Base-by-base conservation (phyloP, 2,888 invertebrate genomes). In the Orchesellides sinensis region DNA sequence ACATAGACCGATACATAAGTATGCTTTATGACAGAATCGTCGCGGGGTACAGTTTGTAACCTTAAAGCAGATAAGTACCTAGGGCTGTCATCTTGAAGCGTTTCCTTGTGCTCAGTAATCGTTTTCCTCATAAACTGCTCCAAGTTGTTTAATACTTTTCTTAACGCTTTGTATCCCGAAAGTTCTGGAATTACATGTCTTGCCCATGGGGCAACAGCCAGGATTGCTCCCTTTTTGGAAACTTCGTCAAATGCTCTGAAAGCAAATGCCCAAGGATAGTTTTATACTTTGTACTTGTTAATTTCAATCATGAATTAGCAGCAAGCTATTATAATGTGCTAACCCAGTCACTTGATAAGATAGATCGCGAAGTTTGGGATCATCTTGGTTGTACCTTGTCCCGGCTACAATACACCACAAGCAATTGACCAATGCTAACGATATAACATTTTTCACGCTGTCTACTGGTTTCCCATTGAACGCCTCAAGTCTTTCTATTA, bases 381-480 rank as follows among this genome's bases (percentile, higher is more conserved):
- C 84, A 19, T 78, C 78, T 19, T 84, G 84, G 14, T 17, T 66
- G 54, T 59, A 84, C 21, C 80, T 56, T 2, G 40, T 52, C 5
- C 80, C 75, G 3, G 75, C 75, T 0, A 84, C 63, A 40, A 84
- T 81, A 2, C 25, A 72, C 84, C 84, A 84, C 0, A 84, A 45
- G 1, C 75, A 69, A 29, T 84, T 84, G 0, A 81, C 32, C 19
- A 72, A 27, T 5, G 77, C 80, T 12, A 84, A 27, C 3, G 49
- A 25, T 6, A 80, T 3, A 23, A 56, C 27, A 21, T 72, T 35
- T 56, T 77, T 80, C 5, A 84, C 12, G 21, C 77, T 68, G 1
- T 47, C 35, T 0, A 84, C 61, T 0, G 84, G 74, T 25, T 68
- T 6, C 2, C 61, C 84, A 0, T 81, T 70, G 6, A 35, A 17